Evolutionary conservation across 1,140 invertebrate species (phyloP).

Genomic region (Lepidotrigona ventralis): DNA sequence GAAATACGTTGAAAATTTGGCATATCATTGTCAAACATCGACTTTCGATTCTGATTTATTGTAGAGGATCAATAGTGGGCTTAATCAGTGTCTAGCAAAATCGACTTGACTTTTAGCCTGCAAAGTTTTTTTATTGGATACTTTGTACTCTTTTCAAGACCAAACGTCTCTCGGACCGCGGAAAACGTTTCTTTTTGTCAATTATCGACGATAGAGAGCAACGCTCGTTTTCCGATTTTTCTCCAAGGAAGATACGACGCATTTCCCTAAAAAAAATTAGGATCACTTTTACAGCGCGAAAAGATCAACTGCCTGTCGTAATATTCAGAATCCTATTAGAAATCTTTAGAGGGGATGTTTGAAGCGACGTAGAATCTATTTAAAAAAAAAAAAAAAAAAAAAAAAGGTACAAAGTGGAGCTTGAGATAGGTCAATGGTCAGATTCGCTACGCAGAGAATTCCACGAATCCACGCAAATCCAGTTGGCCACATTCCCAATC

Average conservation of each 20-base stretch:
- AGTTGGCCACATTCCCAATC: conserved; percentile 30
- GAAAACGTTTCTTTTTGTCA: not conserved
- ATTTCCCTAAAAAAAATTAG: not conserved
- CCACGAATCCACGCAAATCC: conserved; percentile 4
- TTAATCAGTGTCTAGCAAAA: not conserved
- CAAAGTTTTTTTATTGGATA: not conserved
- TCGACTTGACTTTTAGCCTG: not conserved
- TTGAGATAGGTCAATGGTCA: not conserved
- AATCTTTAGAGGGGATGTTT: not conserved
- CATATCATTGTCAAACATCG: conserved; percentile 1
- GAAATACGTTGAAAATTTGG: not conserved
- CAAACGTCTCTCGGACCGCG: not conserved
- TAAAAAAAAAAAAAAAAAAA: no score
- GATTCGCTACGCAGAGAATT: not conserved
- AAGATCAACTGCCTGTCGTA: not conserved
- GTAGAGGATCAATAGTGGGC: no score
- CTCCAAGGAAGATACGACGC: not conserved
- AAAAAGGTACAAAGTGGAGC: not conserved
- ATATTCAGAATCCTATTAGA: not conserved
- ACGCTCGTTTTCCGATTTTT: not conserved
- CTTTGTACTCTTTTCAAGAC: not conserved
- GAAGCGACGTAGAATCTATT: not conserved
- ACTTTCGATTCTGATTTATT: not conserved
- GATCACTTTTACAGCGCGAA: not conserved
- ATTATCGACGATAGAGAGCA: not conserved